Evolutionary conservation across 2,113 vertebrate genomes (phyloP).

Genomic region (Fukomys damarensis): DNA sequence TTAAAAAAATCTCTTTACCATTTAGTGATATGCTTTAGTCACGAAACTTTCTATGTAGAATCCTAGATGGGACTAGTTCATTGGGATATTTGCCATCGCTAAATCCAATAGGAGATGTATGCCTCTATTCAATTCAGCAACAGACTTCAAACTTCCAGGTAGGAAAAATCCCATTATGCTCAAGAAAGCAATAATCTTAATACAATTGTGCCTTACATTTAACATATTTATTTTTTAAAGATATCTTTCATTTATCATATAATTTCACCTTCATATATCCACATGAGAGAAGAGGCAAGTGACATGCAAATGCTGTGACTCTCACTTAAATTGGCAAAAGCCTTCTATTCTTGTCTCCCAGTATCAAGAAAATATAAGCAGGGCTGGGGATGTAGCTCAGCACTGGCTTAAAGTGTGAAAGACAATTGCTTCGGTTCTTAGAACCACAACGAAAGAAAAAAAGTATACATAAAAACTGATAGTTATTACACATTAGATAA

Average conservation of each 20-base stretch:
- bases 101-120: background rate
- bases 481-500: background rate
- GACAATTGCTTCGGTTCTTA: background rate
- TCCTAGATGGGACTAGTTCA: background rate
- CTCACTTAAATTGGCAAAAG: background rate
- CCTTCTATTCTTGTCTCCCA: background rate
- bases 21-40: background rate
- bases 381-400: background rate
- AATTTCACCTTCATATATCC: background rate
- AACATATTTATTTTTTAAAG: background rate
- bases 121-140: background rate
- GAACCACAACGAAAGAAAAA: background rate
- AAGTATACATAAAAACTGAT: background rate
- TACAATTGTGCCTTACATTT: background rate
- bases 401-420: background rate
- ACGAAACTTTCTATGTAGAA: background rate
- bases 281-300: background rate
- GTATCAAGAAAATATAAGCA: background rate
- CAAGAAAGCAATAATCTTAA: background rate
- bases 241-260: background rate
- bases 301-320: background rate
- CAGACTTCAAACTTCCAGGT: conserved; percentile 5
- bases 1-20: background rate
- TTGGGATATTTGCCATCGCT: background rate
- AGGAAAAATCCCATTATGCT: background rate